phyloP scores from a whole-genome alignment of 2,797 vertebrate species.

The Benthosema pterotum region DNA sequence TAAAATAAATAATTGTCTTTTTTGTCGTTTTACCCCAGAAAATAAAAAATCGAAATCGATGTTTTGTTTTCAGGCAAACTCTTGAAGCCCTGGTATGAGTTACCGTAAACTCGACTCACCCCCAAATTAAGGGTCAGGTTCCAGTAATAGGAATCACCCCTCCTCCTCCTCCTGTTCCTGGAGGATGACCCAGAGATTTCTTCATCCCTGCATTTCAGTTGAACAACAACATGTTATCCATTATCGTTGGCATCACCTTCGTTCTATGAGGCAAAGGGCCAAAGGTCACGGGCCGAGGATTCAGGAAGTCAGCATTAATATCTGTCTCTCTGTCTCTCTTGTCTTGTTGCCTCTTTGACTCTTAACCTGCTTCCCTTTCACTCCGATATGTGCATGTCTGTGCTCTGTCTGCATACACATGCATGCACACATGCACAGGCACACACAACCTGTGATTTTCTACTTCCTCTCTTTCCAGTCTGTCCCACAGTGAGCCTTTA shows the following conservation, averaged over 20 bases:
- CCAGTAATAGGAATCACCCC: conserved; percentile 33
- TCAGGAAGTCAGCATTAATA: conserved; percentile 32
- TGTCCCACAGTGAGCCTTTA: conserved; percentile 4
- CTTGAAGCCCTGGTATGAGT: not conserved
- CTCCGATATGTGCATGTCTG: no score
- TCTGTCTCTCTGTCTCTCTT: not conserved
- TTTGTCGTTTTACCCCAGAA: no score
- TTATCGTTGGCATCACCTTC: conserved; percentile 13
- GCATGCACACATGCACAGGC: not conserved
- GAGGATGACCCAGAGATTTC: conserved; percentile 38
- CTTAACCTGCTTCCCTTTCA: no score
- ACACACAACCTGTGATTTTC: conserved; percentile 37
- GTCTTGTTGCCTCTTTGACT: not conserved
- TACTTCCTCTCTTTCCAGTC: conserved; percentile 32
- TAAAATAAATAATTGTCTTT: no score
- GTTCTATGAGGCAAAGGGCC: conserved; percentile 22
- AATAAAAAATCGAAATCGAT: no score
- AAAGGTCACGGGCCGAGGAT: conserved; percentile 48
- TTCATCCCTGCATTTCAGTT: conserved; percentile 19
- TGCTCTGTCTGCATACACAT: not conserved
- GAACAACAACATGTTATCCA: conserved; percentile 25
- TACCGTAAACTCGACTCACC: not conserved
- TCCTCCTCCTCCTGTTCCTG: not conserved
- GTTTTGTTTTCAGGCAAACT: no score
- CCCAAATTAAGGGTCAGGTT: conserved; percentile 14